phyloP scores from a whole-genome alignment of 2,113 vertebrate species.

The Malurus elegans region DNA sequence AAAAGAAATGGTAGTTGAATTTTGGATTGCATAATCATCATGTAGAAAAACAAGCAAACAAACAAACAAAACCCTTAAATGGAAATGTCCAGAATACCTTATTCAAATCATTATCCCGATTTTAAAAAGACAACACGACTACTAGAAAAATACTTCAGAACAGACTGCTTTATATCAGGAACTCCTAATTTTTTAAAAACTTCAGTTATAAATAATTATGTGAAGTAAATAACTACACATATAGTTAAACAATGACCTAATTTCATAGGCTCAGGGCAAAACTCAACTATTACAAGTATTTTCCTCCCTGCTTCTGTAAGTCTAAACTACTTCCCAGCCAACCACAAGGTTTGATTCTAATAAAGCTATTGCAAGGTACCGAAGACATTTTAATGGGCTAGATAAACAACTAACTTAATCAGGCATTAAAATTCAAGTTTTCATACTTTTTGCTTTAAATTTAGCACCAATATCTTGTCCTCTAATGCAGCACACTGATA shows the following conservation, averaged over 20 bases:
- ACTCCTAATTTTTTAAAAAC: neutral
- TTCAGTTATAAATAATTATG: neutral
- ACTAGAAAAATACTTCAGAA: neutral
- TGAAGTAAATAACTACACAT: neutral
- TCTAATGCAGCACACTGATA: neutral
- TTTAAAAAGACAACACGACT: neutral
- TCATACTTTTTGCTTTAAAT: slow-evolving; percentile 24
- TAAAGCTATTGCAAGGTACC: neutral
- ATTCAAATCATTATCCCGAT: neutral
- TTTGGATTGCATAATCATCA: neutral
- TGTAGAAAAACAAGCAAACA: neutral
- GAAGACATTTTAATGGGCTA: neutral
- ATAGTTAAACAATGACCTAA: neutral
- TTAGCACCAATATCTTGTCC: neutral
- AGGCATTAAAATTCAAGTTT: slow-evolving; percentile 6
- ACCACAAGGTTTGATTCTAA: neutral
- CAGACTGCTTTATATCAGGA: neutral
- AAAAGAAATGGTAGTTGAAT: neutral
- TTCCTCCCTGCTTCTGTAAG: neutral
- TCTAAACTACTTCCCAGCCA: neutral
- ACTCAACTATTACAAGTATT: neutral
- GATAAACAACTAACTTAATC: slow-evolving; percentile 7
- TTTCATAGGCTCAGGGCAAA: neutral
- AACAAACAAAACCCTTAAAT: neutral
- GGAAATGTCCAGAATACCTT: neutral